phyloP scores from a whole-genome alignment of 2,113 vertebrate genomes.

The Thymallus thymallus region DNA sequence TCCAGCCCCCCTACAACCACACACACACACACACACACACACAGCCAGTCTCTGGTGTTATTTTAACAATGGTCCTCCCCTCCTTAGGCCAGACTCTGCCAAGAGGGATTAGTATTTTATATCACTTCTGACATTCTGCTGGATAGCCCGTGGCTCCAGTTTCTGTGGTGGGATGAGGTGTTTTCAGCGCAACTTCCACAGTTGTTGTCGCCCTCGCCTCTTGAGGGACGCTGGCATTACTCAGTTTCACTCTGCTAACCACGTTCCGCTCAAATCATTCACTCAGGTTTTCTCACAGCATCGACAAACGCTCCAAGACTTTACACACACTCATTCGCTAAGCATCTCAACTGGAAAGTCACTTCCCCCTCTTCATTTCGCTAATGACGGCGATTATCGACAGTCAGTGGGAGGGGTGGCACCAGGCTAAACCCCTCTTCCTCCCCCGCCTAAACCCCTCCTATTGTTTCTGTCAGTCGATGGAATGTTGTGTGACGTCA shows the following conservation, averaged over 20 bases:
- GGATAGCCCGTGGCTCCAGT: conserved; percentile 53
- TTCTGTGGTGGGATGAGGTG: conserved; percentile 31
- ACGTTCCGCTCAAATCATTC: background rate
- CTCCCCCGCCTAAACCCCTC: background rate
- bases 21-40: conserved; percentile 22
- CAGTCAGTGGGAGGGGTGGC: background rate
- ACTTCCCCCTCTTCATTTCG: background rate
- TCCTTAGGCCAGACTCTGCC: conserved; percentile 50
- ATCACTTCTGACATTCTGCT: conserved; percentile 70
- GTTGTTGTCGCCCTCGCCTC: conserved; percentile 51
- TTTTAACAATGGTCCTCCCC: conserved; percentile 66
- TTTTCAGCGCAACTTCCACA: conserved; percentile 42
- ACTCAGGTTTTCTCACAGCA: background rate
- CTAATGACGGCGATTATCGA: conserved; percentile 3
- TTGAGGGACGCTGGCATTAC: conserved; percentile 41
- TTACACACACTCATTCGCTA: background rate
- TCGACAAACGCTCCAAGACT: background rate
- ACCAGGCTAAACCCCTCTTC: background rate
- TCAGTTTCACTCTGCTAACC: conserved; percentile 19
- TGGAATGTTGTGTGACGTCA: conserved; percentile 2
- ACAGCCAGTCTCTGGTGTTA: conserved; percentile 55
- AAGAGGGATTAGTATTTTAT: conserved; percentile 72
- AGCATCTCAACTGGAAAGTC: background rate
- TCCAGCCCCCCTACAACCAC: conserved; percentile 9
- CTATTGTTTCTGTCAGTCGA: background rate